Evolutionary conservation across 2,113 vertebrate species (phyloP), one percentile per base, ranked within the genome.

Genomic region (Ammodytes marinus): DNA sequence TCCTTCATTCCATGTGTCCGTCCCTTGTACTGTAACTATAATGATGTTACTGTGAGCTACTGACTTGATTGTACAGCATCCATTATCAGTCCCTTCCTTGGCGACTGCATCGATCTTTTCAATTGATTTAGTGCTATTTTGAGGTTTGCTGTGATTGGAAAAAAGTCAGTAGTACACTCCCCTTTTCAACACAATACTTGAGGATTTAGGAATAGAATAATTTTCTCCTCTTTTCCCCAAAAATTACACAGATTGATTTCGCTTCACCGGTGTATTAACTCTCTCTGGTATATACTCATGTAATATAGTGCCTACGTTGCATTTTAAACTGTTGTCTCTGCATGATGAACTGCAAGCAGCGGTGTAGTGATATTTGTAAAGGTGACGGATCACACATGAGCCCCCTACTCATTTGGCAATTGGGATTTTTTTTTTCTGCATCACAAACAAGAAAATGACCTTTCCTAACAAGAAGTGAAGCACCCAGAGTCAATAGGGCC

Each of bases 381-480:
- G 64, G 73, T 68, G 72, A 52, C 10, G 74, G 61, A 79, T 61
- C 85, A 60, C 54, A 73, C 53, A 42, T 54, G 35, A 69, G 49
- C 52, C 66, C 50, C 55, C 69, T 69, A 47, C 74, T 40, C 35
- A 0, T 80, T 74, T 63, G 57, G 60, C 42, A 80, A 83, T 83
- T 76, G 47, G 17, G 49, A 66, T 49, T 78, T 84, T 85, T 84
- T 74, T 64, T 59, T 27, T 27, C 27, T 85, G 79, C 85, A 86
- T 72, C 74, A 84, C 80, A 88, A 77, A 86, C 76, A 85, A 86
- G 50, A 85, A 73, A 45, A 57, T 90, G 77, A 92, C 88, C 86
- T 92, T 91, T 92, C 55, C 52, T 79, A 84, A 84, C 52, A 70
- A 81, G 76, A 74, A 57, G 27, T 45, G 71, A 71, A 74, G 27